Evolutionary conservation across 1,140 invertebrate species (phyloP).

Genomic region (Penaeus japonicus): DNA sequence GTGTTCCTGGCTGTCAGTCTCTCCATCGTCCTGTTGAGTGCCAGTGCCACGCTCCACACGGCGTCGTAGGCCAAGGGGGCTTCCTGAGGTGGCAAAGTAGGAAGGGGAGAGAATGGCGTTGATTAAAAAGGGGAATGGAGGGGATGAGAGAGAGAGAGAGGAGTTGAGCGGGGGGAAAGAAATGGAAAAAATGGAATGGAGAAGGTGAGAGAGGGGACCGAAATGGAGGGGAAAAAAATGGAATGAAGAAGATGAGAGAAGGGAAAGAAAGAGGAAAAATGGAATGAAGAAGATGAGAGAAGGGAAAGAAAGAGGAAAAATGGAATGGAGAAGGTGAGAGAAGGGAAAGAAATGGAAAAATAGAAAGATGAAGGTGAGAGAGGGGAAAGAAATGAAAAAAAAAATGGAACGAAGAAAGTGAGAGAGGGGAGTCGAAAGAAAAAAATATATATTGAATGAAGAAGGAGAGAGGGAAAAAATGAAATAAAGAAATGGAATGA

Average conservation of each 20-base stretch:
- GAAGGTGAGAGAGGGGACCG: not conserved
- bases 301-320: no score
- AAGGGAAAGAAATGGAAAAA: no score
- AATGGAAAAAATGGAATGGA: not conserved
- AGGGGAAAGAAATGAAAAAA: no score
- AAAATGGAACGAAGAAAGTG: no score
- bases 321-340: no score
- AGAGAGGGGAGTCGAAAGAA: not conserved
- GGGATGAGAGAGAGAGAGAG: not conserved
- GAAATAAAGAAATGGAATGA: no score
- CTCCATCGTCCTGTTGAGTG: conserved; percentile 96
- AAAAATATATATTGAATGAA: not conserved
- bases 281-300: no score
- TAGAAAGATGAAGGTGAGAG: no score
- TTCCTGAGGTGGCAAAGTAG: conserved; percentile 69
- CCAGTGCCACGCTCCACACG: conserved; percentile 96
- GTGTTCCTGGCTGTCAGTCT: conserved; percentile 78
- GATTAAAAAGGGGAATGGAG: not conserved
- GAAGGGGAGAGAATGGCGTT: not conserved
- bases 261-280: no score
- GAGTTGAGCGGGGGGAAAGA: not conserved
- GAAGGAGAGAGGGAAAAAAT: not conserved
- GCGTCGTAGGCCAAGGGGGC: conserved; percentile 98
- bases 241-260: no score
- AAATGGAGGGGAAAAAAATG: no score